Evolutionary conservation across 2,888 invertebrate species (phyloP).

Genomic region (Agonum fuliginosum): DNA sequence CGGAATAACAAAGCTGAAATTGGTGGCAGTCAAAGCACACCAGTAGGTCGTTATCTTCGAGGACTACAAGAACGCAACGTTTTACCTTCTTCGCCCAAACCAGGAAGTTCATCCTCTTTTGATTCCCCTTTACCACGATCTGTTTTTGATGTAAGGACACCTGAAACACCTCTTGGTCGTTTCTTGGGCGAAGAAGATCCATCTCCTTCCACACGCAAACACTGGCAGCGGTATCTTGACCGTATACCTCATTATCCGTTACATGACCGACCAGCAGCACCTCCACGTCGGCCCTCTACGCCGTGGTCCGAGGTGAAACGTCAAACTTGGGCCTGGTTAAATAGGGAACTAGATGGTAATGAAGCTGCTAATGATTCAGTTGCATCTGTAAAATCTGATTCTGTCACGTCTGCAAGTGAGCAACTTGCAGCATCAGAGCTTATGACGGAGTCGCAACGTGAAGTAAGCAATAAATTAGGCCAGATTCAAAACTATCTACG

Average conservation of each 20-base stretch:
- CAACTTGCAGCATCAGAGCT: background rate
- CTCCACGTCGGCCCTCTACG: constrained; percentile 65
- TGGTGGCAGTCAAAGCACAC: constrained; percentile 58
- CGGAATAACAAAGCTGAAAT: background rate
- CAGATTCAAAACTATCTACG: constrained; percentile 74
- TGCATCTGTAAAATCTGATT: constrained; percentile 66
- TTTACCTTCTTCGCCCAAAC: constrained; percentile 65
- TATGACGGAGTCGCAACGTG: constrained; percentile 24
- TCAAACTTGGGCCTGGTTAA: constrained; percentile 62
- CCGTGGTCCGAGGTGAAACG: constrained; percentile 70
- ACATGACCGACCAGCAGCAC: constrained; percentile 62
- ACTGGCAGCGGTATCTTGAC: constrained; percentile 73
- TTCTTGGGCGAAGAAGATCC: constrained; percentile 73
- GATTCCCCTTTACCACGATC: constrained; percentile 70
- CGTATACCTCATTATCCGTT: constrained; percentile 71
- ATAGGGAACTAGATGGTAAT: constrained; percentile 33
- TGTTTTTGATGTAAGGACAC: constrained; percentile 74
- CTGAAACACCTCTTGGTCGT: constrained; percentile 76
- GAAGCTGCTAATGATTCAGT: constrained; percentile 21
- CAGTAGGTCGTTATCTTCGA: constrained; percentile 52
- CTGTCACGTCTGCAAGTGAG: constrained; percentile 17
- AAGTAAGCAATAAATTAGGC: constrained; percentile 71
- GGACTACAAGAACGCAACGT: constrained; percentile 57
- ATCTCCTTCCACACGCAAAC: constrained; percentile 74
- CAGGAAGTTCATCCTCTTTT: constrained; percentile 1